phyloP scores from a whole-genome alignment of 2,888 invertebrate species.

The Hydroisotoma schaefferi region DNA sequence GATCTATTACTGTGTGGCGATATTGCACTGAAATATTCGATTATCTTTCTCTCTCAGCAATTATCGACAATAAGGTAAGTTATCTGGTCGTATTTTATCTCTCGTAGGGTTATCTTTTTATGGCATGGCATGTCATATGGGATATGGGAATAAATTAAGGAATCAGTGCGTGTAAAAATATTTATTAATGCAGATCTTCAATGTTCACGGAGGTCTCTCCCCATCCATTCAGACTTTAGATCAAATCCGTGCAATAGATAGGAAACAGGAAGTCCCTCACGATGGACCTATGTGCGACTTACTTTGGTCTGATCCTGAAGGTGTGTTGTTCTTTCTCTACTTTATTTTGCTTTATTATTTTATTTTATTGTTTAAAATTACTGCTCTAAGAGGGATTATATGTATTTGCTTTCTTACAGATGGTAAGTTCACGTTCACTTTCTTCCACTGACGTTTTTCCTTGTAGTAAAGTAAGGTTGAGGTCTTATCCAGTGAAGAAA shows the following conservation, averaged over 20 bases:
- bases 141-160: no score
- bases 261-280: constrained; percentile 97
- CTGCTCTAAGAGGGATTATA: constrained; percentile 2
- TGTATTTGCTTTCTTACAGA: constrained; percentile 10
- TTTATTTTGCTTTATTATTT: constrained; percentile 20
- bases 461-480: not conserved
- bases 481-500: no score
- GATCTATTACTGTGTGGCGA: constrained; percentile 97
- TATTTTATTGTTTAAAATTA: not conserved
- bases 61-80: constrained; percentile 83
- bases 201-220: constrained; percentile 97
- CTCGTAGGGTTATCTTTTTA: not conserved
- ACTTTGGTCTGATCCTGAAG: constrained; percentile 99
- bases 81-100: no score
- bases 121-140: not conserved
- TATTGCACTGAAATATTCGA: constrained; percentile 99
- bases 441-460: not conserved
- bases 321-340: constrained; percentile 54
- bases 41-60: constrained; percentile 92
- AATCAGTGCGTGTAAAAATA: no score
- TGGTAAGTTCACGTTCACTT: constrained; percentile 11
- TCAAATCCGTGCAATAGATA: constrained; percentile 96
- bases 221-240: constrained; percentile 98
- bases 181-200: constrained; percentile 75
- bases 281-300: constrained; percentile 99